Evolutionary conservation across 2,797 vertebrate genomes (phyloP).

Genomic region (Sciurus vulgaris): DNA sequence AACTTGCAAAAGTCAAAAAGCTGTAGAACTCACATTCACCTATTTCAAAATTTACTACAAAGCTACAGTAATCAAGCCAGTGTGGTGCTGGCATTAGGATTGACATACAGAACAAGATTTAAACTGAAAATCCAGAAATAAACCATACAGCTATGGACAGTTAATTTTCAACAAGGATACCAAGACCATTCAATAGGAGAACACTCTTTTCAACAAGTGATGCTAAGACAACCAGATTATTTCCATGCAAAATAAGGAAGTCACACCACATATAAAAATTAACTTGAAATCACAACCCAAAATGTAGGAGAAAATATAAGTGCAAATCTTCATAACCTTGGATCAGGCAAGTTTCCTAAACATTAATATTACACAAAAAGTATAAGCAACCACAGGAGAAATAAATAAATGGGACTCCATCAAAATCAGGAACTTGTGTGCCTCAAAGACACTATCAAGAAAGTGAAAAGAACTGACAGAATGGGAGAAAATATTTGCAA

Average conservation of each 20-base stretch:
- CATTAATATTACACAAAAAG: neutral
- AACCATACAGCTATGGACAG: neutral
- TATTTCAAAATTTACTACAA: conserved; percentile 18
- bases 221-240: neutral
- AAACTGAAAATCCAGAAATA: neutral
- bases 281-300: neutral
- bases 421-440: neutral
- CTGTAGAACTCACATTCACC: neutral
- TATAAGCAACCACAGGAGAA: neutral
- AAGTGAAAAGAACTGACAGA: conserved; percentile 14
- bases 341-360: neutral
- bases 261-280: too few relatives aligned
- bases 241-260: neutral
- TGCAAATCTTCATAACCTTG: neutral
- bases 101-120: neutral
- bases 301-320: neutral
- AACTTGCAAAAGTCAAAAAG: neutral
- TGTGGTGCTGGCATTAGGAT: neutral
- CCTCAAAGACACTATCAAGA: neutral
- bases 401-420: neutral
- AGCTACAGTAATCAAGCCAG: neutral
- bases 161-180: neutral
- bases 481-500: neutral
- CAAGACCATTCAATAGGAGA: neutral
- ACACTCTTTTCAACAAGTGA: neutral